A percentile compares a stretch with the other conserved stretches of the same genome.
phyloP scores from a whole-genome alignment of 2,797 vertebrate species.

The Gallinago solitaria region DNA sequence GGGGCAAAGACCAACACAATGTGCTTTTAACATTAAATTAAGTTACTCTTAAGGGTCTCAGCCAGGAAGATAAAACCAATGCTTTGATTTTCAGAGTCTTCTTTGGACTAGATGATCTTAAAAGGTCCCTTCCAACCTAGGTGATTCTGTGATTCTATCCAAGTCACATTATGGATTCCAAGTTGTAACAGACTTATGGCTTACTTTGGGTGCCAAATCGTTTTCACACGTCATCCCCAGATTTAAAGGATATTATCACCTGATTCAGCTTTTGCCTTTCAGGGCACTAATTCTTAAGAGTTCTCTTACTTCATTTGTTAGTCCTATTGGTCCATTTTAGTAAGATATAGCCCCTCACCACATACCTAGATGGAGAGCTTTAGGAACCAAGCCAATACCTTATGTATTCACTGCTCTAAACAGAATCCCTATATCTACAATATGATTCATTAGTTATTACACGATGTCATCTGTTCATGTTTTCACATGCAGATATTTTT shows the following conservation, averaged over 20 bases:
- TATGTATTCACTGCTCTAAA: background rate
- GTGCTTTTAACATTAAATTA: background rate
- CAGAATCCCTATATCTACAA: background rate
- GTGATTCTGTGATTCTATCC: background rate
- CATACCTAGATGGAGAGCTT: background rate
- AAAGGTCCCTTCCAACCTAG: too few relatives aligned
- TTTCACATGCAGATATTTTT: background rate
- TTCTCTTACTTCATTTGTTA: background rate
- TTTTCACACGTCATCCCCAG: background rate
- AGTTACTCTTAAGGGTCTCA: background rate
- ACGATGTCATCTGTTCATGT: background rate
- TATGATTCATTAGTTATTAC: background rate
- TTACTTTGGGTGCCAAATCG: background rate
- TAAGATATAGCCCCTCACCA: background rate
- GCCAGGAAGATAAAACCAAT: background rate
- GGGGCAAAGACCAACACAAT: background rate
- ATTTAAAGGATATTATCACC: background rate
- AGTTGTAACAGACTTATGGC: background rate
- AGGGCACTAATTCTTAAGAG: background rate
- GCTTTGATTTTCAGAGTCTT: background rate
- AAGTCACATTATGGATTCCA: background rate
- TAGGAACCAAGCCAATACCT: background rate
- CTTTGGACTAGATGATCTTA: too few relatives aligned
- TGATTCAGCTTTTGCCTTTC: background rate
- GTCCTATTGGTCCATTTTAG: background rate